These are phyloP conservation scores for Apis laboriosa DNA, from an alignment of 1,140 invertebrate genomes.

Conservation along the genomic window DNA sequence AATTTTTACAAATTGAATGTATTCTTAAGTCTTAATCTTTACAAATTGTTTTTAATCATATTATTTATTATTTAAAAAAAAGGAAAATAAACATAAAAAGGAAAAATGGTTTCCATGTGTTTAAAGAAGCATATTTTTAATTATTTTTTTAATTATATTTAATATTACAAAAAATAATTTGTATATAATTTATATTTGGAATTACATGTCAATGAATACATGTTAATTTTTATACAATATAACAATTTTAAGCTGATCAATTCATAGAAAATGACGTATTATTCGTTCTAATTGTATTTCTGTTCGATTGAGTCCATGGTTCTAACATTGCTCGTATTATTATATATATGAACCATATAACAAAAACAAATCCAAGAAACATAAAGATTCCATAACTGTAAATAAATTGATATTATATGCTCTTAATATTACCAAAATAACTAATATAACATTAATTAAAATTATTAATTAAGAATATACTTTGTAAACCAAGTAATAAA, in stretches of 20 bases:
- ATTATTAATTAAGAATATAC: slow-evolving; percentile 51
- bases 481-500: slow-evolving; percentile 71
- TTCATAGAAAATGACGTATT: slow-evolving; percentile 13
- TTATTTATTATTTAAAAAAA: background rate
- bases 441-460: slow-evolving; percentile 11
- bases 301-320: slow-evolving; percentile 58
- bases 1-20: background rate
- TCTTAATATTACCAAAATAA: slow-evolving; percentile 1
- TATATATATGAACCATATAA: slow-evolving; percentile 69
- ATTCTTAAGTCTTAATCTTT: too few relatives aligned
- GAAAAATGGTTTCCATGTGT: too few relatives aligned
- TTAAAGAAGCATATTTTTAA: background rate
- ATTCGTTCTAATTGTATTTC: slow-evolving; percentile 25
- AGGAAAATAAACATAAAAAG: too few relatives aligned
- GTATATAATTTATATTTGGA: background rate
- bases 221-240: background rate
- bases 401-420: slow-evolving; percentile 30
- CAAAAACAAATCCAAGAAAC: slow-evolving; percentile 63
- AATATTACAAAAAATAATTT: slow-evolving; percentile 8
- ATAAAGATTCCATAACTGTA: slow-evolving; percentile 69
- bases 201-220: background rate
- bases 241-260: background rate
- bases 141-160: background rate
- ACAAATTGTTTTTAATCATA: background rate
- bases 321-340: slow-evolving; percentile 71